Base-by-base conservation (phyloP, 2,797 vertebrate species). In the Botia almorhae region DNA sequence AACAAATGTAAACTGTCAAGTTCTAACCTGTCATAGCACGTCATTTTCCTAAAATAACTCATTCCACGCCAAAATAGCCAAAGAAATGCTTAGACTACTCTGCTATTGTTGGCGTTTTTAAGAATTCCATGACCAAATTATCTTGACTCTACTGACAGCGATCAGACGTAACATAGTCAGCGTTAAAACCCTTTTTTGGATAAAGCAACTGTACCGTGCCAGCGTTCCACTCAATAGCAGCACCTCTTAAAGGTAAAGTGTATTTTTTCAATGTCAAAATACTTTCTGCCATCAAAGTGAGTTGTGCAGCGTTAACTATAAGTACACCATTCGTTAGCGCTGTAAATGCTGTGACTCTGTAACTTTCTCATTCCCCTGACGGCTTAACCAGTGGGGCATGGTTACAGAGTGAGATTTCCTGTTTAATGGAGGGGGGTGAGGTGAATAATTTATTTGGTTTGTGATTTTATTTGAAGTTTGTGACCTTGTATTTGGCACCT, bases 11-110 rank as follows among this genome's bases (percentile, higher is more conserved):
- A 36, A 63, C 19, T 51, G 43, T 69, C 14, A 61, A 50, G 2
- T 68, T 69, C 11, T 50, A 61, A 19, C 19, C 43, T 60, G 6
- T 65, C 8, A 80, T 56, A 4, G 64, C 53, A 69, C 16, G 12
- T 75, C 2, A 61, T 81, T 53, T 51, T 12, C 26, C 55, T 63
- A 33, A 82, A 76, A 72, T 76, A 82, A 21, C 33, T 76, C 39
- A 3, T 81, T 53, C 61, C 46, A 21, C 55, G 48, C 56, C 55
- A 48, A 72, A 68, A 21, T 50, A 71, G 43, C 8, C 11, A 21
- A 10, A 46, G 53, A 56, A 23, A 33, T 77, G 61, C 50, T 48
- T 50, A 17, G 55, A 53, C 21, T n/a, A 46, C 39, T 70, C 19
- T 36, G 48, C 60, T 77, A 12, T 71, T 76, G 33, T 76, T 81